These are phyloP conservation scores for Coracopsis vasa DNA, from an alignment of 2,113 vertebrate species.

Conservation along the genomic window DNA sequence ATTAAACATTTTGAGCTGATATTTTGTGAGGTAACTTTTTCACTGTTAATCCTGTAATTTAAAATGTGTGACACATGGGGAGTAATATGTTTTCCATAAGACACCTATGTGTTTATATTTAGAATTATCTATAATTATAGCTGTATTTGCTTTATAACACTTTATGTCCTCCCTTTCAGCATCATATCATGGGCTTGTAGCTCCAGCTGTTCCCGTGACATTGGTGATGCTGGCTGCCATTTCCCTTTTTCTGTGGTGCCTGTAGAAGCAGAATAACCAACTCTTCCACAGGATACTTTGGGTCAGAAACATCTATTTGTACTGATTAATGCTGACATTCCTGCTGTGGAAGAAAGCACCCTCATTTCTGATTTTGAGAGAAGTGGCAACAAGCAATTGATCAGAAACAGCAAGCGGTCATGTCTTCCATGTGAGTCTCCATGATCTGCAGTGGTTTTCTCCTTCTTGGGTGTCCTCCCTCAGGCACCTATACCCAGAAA, in stretches of 20 bases:
- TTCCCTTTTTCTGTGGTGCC: constrained; percentile 73
- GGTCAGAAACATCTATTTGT: constrained; percentile 77
- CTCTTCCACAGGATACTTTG: constrained; percentile 71
- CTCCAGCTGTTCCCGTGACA: constrained; percentile 73
- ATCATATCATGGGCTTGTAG: constrained; percentile 70
- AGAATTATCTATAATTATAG: not conserved
- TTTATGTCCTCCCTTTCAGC: constrained; percentile 71
- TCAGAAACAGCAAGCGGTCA: not conserved
- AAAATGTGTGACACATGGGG: not conserved
- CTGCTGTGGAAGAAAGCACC: constrained; percentile 85
- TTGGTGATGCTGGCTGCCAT: constrained; percentile 77
- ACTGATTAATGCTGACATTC: constrained; percentile 72
- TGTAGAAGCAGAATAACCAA: constrained; percentile 75
- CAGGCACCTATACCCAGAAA: not conserved
- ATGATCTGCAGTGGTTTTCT: not conserved
- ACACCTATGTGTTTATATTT: not conserved
- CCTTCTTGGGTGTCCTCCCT: rapidly evolving
- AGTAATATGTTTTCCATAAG: not conserved
- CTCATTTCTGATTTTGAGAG: constrained; percentile 87
- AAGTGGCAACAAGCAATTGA: constrained; percentile 70
- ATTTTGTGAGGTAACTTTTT: not conserved
- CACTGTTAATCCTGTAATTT: not conserved
- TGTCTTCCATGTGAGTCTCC: not conserved
- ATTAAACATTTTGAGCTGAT: not conserved
- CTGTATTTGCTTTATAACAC: not conserved